Conservation (phyloP, 2,797 vertebrate species). For the Poecilia wingei region DNA sequence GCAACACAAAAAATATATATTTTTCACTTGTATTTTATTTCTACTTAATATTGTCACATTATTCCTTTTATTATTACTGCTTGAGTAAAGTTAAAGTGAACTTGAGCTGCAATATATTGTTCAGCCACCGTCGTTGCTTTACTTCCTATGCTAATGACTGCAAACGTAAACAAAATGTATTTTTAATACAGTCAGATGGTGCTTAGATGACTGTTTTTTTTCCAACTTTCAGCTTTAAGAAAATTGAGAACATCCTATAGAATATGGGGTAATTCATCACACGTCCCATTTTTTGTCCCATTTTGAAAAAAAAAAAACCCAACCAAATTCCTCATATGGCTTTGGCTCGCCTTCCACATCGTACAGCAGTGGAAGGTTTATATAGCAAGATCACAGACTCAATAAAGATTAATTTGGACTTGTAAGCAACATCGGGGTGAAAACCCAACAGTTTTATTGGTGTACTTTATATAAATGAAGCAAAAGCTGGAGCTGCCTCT, state of each 20-base stretch:
- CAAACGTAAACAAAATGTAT: slow-evolving; percentile 15
- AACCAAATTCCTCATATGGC: slow-evolving; percentile 18
- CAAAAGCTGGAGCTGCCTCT: slow-evolving; percentile 68
- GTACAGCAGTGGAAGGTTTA: slow-evolving; percentile 56
- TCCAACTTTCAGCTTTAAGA: slow-evolving; percentile 35
- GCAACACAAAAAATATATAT: not conserved
- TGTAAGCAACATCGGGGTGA: slow-evolving; percentile 71
- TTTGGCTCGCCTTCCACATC: slow-evolving; percentile 53
- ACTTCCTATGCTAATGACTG: not conserved
- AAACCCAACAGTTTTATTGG: slow-evolving; percentile 75
- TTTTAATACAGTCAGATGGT: slow-evolving; percentile 22
- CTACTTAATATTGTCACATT: not conserved
- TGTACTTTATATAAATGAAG: slow-evolving; percentile 76
- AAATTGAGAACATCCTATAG: slow-evolving; percentile 63
- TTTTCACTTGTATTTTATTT: not conserved
- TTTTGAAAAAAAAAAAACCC: not conserved
- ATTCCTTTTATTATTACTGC: too few species aligned
- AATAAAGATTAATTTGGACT: slow-evolving; percentile 79
- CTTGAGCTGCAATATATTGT: not conserved
- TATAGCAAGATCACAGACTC: slow-evolving; percentile 67
- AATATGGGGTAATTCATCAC: slow-evolving; percentile 25
- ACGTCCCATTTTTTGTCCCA: slow-evolving; percentile 42
- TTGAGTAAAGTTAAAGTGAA: not conserved
- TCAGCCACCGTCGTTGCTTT: not conserved
- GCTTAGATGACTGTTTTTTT: slow-evolving; percentile 24